phyloP scores from a whole-genome alignment of 53 echinoderm and acorn worm species.

The Mesocentrotus franciscanus region DNA sequence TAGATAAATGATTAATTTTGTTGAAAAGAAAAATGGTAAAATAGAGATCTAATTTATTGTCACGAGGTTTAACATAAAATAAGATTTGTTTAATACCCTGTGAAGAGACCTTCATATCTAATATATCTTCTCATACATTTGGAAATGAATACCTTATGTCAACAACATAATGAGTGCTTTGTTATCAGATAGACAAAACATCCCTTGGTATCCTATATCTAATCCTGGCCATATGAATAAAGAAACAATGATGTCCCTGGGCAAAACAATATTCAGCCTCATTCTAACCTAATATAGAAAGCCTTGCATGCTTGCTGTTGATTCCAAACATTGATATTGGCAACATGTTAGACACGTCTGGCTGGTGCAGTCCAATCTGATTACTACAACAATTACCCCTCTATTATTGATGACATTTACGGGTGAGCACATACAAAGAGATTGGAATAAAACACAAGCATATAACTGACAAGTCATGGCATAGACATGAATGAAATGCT shows the following conservation, averaged over 20 bases:
- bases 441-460: not conserved
- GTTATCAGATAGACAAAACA: not conserved
- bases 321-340: not conserved
- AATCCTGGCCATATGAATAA: not conserved
- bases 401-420: conserved; percentile 38
- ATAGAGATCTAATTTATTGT: not conserved
- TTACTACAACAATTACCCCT: conserved; percentile 26
- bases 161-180: not conserved
- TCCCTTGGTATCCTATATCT: not conserved
- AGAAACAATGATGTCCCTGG: not conserved
- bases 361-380: conserved; percentile 4
- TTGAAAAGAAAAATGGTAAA: not conserved
- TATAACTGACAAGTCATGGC: not conserved
- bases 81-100: not conserved
- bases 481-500: not conserved
- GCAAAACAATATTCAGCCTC: conserved; percentile 41
- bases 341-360: conserved; percentile 4
- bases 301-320: not conserved
- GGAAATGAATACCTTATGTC: not conserved
- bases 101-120: not conserved
- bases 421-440: not conserved
- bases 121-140: not conserved
- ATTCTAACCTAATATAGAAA: conserved; percentile 2
- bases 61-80: not conserved
- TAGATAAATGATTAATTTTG: not conserved